phyloP scores from a whole-genome alignment of 1,140 invertebrate genomes.

The Habropoda laboriosa region DNA sequence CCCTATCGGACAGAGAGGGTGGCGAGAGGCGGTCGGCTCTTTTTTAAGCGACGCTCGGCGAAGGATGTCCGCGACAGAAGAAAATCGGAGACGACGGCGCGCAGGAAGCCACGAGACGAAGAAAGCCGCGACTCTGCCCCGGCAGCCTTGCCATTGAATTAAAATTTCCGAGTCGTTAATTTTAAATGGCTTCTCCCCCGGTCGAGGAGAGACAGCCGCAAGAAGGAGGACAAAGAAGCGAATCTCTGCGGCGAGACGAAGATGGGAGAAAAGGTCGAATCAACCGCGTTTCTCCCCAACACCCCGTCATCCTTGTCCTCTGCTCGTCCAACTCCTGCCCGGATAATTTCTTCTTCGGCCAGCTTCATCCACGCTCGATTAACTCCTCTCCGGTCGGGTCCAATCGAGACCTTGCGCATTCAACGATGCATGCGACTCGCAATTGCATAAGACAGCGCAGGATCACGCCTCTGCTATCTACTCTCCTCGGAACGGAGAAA shows the following conservation, averaged over 20 bases:
- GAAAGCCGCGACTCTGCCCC: conserved; percentile 48
- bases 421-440: conserved; percentile 41
- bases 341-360: conserved; percentile 55
- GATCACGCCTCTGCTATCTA: not conserved
- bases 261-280: conserved; percentile 14
- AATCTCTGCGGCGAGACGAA: not conserved
- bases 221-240: conserved; percentile 40
- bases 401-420: conserved; percentile 52
- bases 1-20: too few species aligned
- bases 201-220: not conserved
- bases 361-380: conserved; percentile 63
- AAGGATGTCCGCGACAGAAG: conserved; percentile 21
- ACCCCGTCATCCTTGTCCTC: not conserved
- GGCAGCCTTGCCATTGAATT: conserved; percentile 69
- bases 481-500: not conserved
- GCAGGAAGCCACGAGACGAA: conserved; percentile 40
- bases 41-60: not conserved
- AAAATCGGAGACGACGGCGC: conserved; percentile 29
- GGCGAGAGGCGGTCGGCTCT: too few species aligned
- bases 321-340: not conserved
- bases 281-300: conserved; percentile 11
- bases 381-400: conserved; percentile 43
- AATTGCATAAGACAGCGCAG: conserved; percentile 29
- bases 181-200: conserved; percentile 49
- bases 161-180: conserved; percentile 70